These are phyloP conservation scores for Callorhinus ursinus DNA, from an alignment of 2,113 vertebrate genomes.

Conservation along the genomic window DNA sequence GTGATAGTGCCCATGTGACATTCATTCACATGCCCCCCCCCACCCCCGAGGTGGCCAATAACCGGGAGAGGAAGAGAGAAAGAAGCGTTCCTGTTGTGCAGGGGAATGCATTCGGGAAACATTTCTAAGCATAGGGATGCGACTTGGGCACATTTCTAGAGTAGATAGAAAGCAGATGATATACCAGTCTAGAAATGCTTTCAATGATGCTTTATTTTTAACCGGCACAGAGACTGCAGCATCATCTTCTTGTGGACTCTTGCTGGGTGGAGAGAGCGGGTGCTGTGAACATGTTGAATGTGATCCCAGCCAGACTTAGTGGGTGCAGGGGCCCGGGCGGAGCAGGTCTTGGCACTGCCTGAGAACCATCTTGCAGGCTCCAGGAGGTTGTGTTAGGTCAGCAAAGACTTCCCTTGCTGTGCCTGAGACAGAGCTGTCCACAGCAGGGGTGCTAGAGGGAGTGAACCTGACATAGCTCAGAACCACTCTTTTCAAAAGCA, in stretches of 20 bases:
- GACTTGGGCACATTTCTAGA: background rate
- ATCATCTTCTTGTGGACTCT: background rate
- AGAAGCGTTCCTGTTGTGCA: rapidly evolving
- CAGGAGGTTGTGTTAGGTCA: background rate
- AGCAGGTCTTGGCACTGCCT: background rate
- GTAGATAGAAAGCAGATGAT: constrained; percentile 13
- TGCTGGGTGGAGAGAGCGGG: background rate
- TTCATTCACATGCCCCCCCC: background rate
- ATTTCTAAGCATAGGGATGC: background rate
- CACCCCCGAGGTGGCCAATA: background rate
- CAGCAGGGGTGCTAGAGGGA: background rate
- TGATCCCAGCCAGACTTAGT: background rate
- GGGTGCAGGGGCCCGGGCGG: rapidly evolving
- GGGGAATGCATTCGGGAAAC: background rate
- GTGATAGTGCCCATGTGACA: background rate
- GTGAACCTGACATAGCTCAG: background rate
- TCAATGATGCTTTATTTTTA: background rate
- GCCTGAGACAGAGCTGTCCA: background rate
- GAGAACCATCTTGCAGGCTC: background rate
- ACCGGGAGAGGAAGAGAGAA: background rate
- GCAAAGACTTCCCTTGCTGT: background rate
- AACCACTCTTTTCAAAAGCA: background rate
- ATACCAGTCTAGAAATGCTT: background rate
- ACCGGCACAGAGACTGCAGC: background rate
- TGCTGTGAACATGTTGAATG: background rate